Conservation (phyloP, 2,113 vertebrate species). For the Poeciliopsis turrubarensis region DNA sequence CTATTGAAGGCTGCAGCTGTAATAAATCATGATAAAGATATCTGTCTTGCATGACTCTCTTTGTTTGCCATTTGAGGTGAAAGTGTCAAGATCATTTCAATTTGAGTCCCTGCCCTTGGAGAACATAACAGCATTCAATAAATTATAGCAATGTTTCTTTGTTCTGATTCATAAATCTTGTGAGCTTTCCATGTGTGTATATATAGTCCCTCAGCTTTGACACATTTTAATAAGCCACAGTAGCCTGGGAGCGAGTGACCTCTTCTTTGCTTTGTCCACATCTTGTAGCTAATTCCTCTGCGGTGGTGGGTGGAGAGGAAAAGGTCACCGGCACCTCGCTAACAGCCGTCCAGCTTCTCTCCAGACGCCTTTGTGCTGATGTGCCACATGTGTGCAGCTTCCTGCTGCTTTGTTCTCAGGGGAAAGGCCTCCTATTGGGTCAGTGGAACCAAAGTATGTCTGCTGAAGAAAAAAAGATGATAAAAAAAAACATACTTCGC, state of each 20-base stretch:
- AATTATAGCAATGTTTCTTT: not conserved
- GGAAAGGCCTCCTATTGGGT: constrained; percentile 44
- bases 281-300: constrained; percentile 27
- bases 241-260: not conserved
- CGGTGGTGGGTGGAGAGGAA: constrained; percentile 12
- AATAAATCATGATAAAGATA: constrained; percentile 1
- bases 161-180: constrained; percentile 1
- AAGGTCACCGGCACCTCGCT: constrained; percentile 39
- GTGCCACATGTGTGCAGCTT: constrained; percentile 20
- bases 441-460: constrained; percentile 21
- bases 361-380: constrained; percentile 29
- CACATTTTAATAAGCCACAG: constrained; percentile 4
- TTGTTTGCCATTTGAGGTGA: not conserved
- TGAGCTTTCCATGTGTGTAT: not conserved
- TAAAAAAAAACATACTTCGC: not conserved
- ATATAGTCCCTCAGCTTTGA: not conserved
- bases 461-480: not conserved
- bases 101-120: not conserved
- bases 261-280: constrained; percentile 9
- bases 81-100: constrained; percentile 1
- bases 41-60: not conserved
- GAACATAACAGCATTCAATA: not conserved
- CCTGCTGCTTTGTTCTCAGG: constrained; percentile 28
- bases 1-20: not conserved
- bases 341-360: constrained; percentile 14